A percentile compares a stretch with the other conserved stretches of the same genome.
Conservation (phyloP, 2,797 vertebrate species). For the Rhincodon typus region DNA sequence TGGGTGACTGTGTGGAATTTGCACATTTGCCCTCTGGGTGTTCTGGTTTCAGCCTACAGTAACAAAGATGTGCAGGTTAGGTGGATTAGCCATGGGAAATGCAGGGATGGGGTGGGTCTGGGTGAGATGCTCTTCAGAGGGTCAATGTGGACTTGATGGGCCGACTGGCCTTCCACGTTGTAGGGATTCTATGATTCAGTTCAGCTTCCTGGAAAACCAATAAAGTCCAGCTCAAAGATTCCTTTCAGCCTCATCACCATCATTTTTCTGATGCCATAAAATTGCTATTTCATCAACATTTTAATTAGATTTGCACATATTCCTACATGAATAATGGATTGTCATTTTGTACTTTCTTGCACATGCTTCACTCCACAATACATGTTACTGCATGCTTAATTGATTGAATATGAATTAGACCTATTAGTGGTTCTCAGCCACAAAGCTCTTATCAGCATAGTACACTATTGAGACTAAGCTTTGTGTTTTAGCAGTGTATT, state of each 20-base stretch:
- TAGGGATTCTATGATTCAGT: no score
- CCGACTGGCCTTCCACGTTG: no score
- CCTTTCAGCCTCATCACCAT: neutral
- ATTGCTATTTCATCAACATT: neutral
- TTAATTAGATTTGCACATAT: neutral
- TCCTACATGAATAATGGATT: neutral
- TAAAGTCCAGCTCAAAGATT: neutral
- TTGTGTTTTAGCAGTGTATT: neutral
- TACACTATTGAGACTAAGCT: neutral
- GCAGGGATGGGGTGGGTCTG: no score
- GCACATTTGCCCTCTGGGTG: no score
- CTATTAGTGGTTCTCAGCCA: neutral
- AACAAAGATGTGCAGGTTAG: no score
- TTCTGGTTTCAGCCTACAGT: no score
- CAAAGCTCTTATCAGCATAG: neutral
- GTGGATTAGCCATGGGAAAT: no score
- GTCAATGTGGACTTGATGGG: no score
- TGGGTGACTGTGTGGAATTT: no score
- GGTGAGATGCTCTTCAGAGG: no score
- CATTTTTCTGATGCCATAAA: neutral
- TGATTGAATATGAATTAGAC: neutral
- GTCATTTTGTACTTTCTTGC: neutral
- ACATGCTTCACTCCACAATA: neutral
- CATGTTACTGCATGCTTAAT: conserved; percentile 17
- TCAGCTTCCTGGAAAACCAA: no score